Evolutionary conservation across 2,113 vertebrate species (phyloP).

Genomic region (Scytalopus superciliaris): DNA sequence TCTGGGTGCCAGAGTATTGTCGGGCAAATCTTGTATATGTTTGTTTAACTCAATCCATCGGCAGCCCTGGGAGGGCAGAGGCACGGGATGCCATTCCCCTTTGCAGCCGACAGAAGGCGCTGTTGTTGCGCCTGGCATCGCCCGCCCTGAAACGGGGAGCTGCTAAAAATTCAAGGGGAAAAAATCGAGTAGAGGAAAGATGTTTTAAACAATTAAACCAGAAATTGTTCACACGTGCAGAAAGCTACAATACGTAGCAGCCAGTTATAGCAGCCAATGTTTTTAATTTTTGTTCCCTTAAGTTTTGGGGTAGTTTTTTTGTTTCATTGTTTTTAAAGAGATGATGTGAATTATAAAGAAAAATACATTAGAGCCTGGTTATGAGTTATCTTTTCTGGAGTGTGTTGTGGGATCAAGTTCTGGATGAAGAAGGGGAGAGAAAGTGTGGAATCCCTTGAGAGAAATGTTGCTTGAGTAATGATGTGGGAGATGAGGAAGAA

Average conservation of each 20-base stretch:
- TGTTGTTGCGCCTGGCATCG: background rate
- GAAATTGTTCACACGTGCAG: background rate
- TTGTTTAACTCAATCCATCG: background rate
- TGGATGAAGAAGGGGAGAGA: background rate
- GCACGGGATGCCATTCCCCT: background rate
- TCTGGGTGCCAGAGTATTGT: background rate
- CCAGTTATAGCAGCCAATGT: background rate
- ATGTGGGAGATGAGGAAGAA: background rate
- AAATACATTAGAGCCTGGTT: background rate
- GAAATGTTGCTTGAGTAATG: background rate
- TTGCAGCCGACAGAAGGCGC: constrained; percentile 4
- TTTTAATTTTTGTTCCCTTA: background rate
- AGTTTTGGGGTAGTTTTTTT: background rate
- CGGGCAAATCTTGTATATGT: background rate
- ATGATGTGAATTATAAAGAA: background rate
- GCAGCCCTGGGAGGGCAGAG: background rate
- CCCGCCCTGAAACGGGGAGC: background rate
- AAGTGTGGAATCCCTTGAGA: background rate
- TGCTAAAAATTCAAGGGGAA: background rate
- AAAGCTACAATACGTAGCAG: background rate
- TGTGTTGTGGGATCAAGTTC: background rate
- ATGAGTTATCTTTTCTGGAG: background rate
- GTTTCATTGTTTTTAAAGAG: background rate
- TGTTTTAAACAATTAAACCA: background rate
- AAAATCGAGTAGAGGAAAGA: background rate